A percentile compares a stretch with the other conserved stretches of the same genome.
These are phyloP conservation scores for Drosophila mauritiana DNA, from an alignment of 1,140 invertebrate species.

Conservation along the genomic window DNA sequence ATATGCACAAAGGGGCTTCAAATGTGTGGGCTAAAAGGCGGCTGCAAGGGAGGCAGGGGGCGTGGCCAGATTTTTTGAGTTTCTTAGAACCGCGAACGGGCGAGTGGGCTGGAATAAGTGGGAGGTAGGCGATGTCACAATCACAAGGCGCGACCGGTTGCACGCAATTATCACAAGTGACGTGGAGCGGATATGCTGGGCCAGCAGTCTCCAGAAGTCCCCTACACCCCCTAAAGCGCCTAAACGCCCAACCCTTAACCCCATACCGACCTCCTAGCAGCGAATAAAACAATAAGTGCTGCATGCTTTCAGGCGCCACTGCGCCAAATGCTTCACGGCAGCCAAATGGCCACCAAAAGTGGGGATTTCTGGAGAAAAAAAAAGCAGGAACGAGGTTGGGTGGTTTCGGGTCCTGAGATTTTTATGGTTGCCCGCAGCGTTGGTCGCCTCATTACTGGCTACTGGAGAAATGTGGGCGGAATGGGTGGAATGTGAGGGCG, in stretches of 20 bases:
- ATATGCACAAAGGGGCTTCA: constrained; percentile 78
- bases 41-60: constrained; percentile 1
- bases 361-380: neutral
- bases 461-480: constrained; percentile 21
- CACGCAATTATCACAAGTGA: constrained; percentile 83
- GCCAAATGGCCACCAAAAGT: constrained; percentile 60
- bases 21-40: constrained; percentile 42
- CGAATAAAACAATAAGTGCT: constrained; percentile 81
- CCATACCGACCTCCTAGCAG: constrained; percentile 15
- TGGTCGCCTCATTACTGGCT: constrained; percentile 70
- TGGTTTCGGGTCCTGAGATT: constrained; percentile 49
- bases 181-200: constrained; percentile 80
- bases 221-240: neutral
- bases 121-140: constrained; percentile 42
- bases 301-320: constrained; percentile 78
- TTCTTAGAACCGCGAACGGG: constrained; percentile 55
- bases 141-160: constrained; percentile 67
- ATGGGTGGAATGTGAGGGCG: constrained; percentile 7
- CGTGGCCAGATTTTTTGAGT: constrained; percentile 67
- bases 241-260: neutral
- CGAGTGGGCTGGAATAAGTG: neutral
- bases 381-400: neutral
- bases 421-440: constrained; percentile 79
- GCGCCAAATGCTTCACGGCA: constrained; percentile 74
- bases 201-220: constrained; percentile 32